Conservation (phyloP, 64 coral and sea anemone genomes). For the Orbicella faveolata region DNA sequence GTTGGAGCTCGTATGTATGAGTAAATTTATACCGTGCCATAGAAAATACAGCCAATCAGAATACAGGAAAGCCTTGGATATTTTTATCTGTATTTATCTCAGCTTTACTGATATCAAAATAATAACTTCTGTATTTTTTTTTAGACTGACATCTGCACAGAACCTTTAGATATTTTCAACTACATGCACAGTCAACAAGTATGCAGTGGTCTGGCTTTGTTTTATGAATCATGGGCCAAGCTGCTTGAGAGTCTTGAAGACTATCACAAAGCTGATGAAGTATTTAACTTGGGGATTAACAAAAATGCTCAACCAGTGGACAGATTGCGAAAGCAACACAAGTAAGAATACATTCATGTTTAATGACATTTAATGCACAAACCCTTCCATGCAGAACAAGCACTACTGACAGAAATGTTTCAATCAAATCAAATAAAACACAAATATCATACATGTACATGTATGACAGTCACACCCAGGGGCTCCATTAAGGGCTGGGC, state of each 20-base stretch:
- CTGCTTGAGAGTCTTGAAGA: slow-evolving; percentile 67
- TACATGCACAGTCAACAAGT: slow-evolving; percentile 90
- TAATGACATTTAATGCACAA: background rate
- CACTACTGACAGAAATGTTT: too few relatives aligned
- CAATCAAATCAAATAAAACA: too few relatives aligned
- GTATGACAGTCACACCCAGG: too few relatives aligned
- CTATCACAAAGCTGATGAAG: slow-evolving; percentile 88
- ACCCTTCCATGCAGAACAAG: too few relatives aligned
- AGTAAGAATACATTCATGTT: slow-evolving; percentile 29
- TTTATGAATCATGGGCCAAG: slow-evolving; percentile 90
- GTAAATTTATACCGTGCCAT: too few relatives aligned
- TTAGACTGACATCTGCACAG: slow-evolving; percentile 81
- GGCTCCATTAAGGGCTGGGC: too few relatives aligned
- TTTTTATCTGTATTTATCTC: too few relatives aligned
- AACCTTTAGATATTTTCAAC: slow-evolving; percentile 84
- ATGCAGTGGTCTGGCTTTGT: slow-evolving; percentile 59
- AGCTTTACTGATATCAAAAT: too few relatives aligned
- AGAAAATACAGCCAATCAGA: too few relatives aligned
- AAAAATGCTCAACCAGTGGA: slow-evolving; percentile 84
- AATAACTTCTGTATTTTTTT: background rate
- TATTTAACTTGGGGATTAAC: slow-evolving; percentile 69
- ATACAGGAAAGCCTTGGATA: too few relatives aligned
- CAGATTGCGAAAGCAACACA: slow-evolving; percentile 68
- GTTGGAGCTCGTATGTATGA: too few relatives aligned
- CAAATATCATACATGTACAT: too few relatives aligned